These are phyloP conservation scores for Sphecodes monilicornis DNA, from an alignment of 2,888 invertebrate genomes.

Conservation along the genomic window DNA sequence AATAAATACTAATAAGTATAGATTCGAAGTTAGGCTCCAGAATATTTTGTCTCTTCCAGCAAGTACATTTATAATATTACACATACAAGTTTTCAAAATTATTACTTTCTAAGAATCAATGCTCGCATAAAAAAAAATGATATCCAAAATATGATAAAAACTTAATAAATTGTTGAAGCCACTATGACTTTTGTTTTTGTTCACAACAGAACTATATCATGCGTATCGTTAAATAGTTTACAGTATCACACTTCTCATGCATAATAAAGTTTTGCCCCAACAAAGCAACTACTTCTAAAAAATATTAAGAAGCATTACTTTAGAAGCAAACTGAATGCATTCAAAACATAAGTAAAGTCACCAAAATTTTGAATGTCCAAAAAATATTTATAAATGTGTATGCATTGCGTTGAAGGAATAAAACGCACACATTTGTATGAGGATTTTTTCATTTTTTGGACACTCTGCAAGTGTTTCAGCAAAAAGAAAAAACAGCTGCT, in stretches of 20 bases:
- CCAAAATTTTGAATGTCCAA: conserved; percentile 13
- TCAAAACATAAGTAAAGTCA: conserved; percentile 17
- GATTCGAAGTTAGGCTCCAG: neutral
- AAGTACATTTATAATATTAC: neutral
- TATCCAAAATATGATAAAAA: conserved; percentile 12
- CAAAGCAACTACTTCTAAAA: conserved; percentile 31
- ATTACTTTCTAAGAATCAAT: neutral
- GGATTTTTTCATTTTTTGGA: neutral
- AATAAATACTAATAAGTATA: neutral
- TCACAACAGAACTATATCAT: conserved; percentile 33
- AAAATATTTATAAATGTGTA: neutral
- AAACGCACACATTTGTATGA: neutral
- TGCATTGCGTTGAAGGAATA: neutral
- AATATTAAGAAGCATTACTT: conserved; percentile 37
- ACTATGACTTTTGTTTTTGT: neutral
- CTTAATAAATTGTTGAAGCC: neutral
- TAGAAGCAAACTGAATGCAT: conserved; percentile 32
- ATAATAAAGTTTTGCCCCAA: conserved; percentile 15
- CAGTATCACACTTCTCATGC: conserved; percentile 38
- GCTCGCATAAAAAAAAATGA: neutral
- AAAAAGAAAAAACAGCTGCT: conserved; percentile 16
- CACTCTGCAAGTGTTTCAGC: conserved; percentile 22
- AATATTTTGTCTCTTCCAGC: conserved; percentile 1
- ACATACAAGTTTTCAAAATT: neutral
- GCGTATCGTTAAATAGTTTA: conserved; percentile 41